Conservation (phyloP, 2,797 vertebrate genomes). For the Tolypeutes matacus region DNA sequence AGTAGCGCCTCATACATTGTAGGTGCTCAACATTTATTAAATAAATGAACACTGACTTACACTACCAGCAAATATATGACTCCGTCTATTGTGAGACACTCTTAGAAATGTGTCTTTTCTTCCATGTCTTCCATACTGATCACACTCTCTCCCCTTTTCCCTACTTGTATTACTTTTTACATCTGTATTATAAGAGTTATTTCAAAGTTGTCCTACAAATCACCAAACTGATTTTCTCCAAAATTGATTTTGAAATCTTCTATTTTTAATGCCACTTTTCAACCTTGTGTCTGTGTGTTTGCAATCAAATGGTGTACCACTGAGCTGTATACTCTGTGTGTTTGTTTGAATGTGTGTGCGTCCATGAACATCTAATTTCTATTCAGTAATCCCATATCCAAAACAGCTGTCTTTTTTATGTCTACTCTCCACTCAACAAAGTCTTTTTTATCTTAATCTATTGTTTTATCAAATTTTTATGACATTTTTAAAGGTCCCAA, state of each 20-base stretch:
- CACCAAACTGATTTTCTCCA: not conserved
- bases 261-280: not conserved
- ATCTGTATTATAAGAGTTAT: not conserved
- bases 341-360: not conserved
- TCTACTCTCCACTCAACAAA: not conserved
- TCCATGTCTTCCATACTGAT: not conserved
- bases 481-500: not conserved
- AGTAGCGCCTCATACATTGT: not conserved
- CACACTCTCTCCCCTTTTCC: not conserved
- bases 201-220: not conserved
- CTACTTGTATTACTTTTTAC: not conserved
- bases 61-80: not conserved
- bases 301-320: too few species aligned
- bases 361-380: not conserved
- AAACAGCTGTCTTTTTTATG: not conserved
- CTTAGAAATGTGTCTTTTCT: not conserved
- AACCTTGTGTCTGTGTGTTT: not conserved
- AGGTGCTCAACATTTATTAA: not conserved
- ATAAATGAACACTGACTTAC: not conserved
- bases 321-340: not conserved
- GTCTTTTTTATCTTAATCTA: not conserved
- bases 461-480: not conserved
- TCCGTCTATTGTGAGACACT: not conserved
- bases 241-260: not conserved
- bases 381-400: not conserved